Evolutionary conservation across 2,888 invertebrate genomes (phyloP), one percentile per base, ranked within the genome.

Genomic region (Drosophila limbata): DNA sequence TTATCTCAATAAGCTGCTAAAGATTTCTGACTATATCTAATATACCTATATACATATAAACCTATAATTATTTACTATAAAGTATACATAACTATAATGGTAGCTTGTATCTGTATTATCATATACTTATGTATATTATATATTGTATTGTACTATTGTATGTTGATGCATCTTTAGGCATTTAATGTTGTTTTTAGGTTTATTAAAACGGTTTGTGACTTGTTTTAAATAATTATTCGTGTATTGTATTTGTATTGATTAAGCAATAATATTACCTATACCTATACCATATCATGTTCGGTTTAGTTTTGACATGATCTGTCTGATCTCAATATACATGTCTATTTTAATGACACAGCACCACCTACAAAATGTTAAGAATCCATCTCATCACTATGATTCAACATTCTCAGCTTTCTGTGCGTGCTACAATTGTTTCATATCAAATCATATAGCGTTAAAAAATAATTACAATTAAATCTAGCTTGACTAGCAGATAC

Each of bases 21-120:
- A 50, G 33, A 44, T 76, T 76, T 78, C 73, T 73, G 76, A 77
- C 68, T 69, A 61, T 62, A 75, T 61, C 40, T 39, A 44, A 71
- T 57, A 60, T 44, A 69, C 19, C 33, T 57, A 37, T 17, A 53
- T 9, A 21, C 44, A 60, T 65, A 51, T 53, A 42, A 8, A 28
- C 1, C 28, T 19, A 28, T 42, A 61, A 13, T 9, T 59, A 62
- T 48, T 67, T 55, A 31, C 33, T 37, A 42, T 35, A 63, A 61
- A 45, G 19, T 17, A 33, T 42, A 56, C 37, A 31, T 48, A 35
- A 37, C 33, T 57, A 44, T 57, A 57, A 28, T 42, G 19, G 13
- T 17, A 40, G 47, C 33, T 35, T 40, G 19, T 55, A 53, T 40
- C 25, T 51, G 47, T 37, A 62, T 51, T 73, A 74, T 53, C 44